These are phyloP conservation scores for Salminus brasiliensis DNA, from an alignment of 2,113 vertebrate species.

Conservation along the genomic window DNA sequence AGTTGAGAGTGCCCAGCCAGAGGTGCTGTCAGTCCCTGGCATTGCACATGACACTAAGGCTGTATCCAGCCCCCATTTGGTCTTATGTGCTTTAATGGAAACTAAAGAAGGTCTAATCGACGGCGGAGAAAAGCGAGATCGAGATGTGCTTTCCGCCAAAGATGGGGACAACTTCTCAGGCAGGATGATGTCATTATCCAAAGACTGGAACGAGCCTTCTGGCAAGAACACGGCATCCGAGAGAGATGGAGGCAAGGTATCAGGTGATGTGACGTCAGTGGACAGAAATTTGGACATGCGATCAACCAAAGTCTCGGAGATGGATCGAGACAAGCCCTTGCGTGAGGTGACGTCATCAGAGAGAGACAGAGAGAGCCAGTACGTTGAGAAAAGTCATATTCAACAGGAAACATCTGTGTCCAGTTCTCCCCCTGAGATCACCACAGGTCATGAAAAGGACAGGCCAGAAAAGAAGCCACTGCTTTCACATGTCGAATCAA, in stretches of 20 bases:
- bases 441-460: slow-evolving; percentile 10
- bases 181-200: neutral
- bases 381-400: neutral
- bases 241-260: too few relatives aligned
- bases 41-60: neutral
- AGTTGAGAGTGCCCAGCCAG: neutral
- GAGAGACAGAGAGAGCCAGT: slow-evolving; percentile 9
- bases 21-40: slow-evolving; percentile 3
- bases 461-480: neutral
- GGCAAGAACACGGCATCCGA: neutral
- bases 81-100: neutral
- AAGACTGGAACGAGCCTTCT: neutral
- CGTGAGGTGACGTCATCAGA: slow-evolving; percentile 19
- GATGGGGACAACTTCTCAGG: neutral
- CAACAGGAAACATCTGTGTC: slow-evolving; percentile 38
- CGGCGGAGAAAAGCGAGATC: neutral
- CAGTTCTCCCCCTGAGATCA: slow-evolving; percentile 15
- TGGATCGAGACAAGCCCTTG: neutral
- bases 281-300: neutral
- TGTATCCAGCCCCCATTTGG: neutral
- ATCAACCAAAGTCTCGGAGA: neutral
- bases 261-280: slow-evolving; percentile 2
- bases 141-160: neutral
- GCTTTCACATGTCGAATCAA: slow-evolving; percentile 4
- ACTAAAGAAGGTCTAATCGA: neutral